phyloP scores from a whole-genome alignment of 2,888 invertebrate genomes.

The Acleris cristana region DNA sequence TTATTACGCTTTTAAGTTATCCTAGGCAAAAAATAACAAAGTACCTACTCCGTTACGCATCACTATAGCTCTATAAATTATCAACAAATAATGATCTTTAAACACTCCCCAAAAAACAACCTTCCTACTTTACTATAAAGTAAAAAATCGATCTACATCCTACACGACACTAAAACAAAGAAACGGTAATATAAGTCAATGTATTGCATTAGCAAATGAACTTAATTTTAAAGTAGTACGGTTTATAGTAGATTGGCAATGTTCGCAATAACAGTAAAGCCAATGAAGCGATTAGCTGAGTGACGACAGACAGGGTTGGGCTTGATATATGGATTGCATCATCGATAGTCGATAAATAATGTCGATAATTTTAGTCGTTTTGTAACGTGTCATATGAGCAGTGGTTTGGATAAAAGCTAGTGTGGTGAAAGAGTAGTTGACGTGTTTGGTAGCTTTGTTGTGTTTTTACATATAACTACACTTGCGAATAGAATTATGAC shows the following conservation, averaged over 20 bases:
- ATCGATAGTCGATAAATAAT: slow-evolving; percentile 27
- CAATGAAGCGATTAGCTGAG: slow-evolving; percentile 35
- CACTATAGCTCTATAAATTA: no score
- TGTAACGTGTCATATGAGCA: slow-evolving; percentile 3
- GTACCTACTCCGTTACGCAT: no score
- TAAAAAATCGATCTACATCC: neutral
- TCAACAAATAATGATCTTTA: neutral
- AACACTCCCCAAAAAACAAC: neutral
- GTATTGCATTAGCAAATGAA: slow-evolving; percentile 2
- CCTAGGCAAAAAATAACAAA: no score
- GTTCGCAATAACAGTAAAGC: slow-evolving; percentile 24
- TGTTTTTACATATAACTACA: no score
- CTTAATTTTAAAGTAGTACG: neutral
- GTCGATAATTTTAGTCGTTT: slow-evolving; percentile 6
- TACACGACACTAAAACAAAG: neutral
- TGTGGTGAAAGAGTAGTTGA: neutral
- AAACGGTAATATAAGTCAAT: slow-evolving; percentile 1
- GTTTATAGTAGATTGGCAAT: slow-evolving; percentile 2
- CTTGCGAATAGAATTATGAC: no score
- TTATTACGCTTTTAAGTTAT: no score
- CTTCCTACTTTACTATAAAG: neutral
- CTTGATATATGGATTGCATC: slow-evolving; percentile 9
- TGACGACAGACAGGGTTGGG: slow-evolving; percentile 29
- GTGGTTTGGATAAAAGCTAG: neutral
- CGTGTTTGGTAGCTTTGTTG: no score